A percentile compares a stretch with the other conserved stretches of the same genome.
These are phyloP conservation scores for Limonius californicus DNA, from an alignment of 1,140 invertebrate genomes.

Conservation along the genomic window DNA sequence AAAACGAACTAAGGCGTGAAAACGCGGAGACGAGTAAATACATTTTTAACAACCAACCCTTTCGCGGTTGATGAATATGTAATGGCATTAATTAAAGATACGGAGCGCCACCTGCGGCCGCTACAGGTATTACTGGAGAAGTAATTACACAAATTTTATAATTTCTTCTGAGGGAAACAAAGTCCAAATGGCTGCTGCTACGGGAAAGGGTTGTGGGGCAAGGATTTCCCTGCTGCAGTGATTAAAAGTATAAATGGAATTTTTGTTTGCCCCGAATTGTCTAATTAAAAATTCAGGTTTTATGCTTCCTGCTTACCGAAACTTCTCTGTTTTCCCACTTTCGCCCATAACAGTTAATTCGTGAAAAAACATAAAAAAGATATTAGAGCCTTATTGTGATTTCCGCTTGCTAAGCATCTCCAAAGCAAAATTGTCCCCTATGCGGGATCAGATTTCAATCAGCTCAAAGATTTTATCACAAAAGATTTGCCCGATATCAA, in stretches of 20 bases:
- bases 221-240: conserved; percentile 27
- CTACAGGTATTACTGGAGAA: conserved; percentile 41
- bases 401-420: conserved; percentile 3
- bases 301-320: background rate
- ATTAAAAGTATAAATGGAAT: conserved; percentile 49
- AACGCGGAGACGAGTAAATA: conserved; percentile 26
- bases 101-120: conserved; percentile 43
- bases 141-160: conserved; percentile 48
- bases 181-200: conserved; percentile 4
- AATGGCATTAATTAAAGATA: conserved; percentile 48
- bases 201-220: background rate
- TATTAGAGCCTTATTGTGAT: background rate
- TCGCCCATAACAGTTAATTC: background rate
- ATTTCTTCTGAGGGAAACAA: conserved; percentile 39
- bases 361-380: background rate
- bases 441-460: conserved; percentile 37
- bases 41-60: conserved; percentile 31
- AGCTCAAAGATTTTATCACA: conserved; percentile 30
- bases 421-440: conserved; percentile 23
- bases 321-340: background rate
- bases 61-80: conserved; percentile 46
- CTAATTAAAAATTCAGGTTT: conserved; percentile 45
- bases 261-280: conserved; percentile 44
- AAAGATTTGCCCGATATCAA: conserved; percentile 30
- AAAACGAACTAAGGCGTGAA: conserved; percentile 22